Percentiles rank a stretch among this genome's conserved stretches.
Evolutionary conservation across 2,888 invertebrate genomes (phyloP).

Genomic region (Magallana nippona): DNA sequence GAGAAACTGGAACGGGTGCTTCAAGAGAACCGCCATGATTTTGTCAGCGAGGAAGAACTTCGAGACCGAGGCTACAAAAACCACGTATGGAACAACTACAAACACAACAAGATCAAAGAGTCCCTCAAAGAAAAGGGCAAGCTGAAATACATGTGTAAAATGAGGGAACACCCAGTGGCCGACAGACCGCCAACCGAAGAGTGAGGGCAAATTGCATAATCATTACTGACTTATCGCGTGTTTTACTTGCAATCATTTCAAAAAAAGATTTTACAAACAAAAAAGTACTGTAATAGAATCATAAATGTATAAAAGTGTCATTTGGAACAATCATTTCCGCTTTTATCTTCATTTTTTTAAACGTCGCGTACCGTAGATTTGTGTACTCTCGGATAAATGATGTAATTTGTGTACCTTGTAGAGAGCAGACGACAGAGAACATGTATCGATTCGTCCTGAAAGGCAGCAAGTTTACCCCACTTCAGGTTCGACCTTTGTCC

Average conservation of each 20-base stretch:
- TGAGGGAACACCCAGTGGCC: conserved; percentile 49
- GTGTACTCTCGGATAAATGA: background rate
- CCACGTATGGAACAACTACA: conserved; percentile 68
- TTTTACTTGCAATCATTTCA: background rate
- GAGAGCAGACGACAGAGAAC: conserved; percentile 65
- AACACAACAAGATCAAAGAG: conserved; percentile 62
- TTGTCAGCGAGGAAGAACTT: conserved; percentile 61
- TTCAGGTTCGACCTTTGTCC: conserved; percentile 54
- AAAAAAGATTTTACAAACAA: background rate
- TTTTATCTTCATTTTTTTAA: background rate
- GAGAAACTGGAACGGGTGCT: conserved; percentile 62
- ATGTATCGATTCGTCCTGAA: conserved; percentile 65
- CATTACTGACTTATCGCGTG: background rate
- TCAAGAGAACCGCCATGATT: conserved; percentile 60
- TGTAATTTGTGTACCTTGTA: conserved; percentile 42
- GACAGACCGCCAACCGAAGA: conserved; percentile 60
- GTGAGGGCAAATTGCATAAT: conserved; percentile 52
- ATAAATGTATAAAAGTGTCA: conserved; percentile 24
- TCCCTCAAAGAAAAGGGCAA: conserved; percentile 64
- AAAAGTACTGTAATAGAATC: background rate
- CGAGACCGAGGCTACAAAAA: conserved; percentile 64
- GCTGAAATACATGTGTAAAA: conserved; percentile 58
- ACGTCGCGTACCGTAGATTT: background rate
- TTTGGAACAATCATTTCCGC: background rate
- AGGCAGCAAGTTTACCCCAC: conserved; percentile 62